Evolutionary conservation across 2,113 vertebrate species (phyloP), one percentile per base, ranked within the genome.

Genomic region (Tetrax tetrax): DNA sequence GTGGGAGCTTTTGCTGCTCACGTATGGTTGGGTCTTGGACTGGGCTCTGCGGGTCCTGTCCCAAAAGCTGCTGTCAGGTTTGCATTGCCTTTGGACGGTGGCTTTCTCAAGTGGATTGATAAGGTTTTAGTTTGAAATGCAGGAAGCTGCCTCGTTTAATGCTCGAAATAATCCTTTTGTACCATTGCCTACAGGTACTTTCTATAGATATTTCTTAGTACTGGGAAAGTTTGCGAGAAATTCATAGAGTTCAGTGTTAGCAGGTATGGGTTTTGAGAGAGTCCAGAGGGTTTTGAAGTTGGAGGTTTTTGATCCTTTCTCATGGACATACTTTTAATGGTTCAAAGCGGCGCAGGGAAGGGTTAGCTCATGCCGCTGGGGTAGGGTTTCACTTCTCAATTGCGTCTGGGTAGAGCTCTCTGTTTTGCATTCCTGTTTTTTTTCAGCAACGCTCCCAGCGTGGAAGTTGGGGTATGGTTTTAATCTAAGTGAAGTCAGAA

Each of bases 381-480:
- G 22, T 97, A 96, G 63, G 54, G 53, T 98, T 97, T 95, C 89
- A 89, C 53, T 92, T 96, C 91, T 80, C 89, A 95, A 70, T 93
- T 97, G 94, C 78, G 65, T 93, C 75, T 91, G 76, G 22, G 82
- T 96, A 86, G 75, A 92, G 66, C 83, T 31, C 79, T 89, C 8
- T 63, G 60, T 74, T 97, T 89, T 93, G 69, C 64, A 86, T 95
- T 88, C 93, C 71, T 94, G 45, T 45, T 95, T 93, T 92, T 92
- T 93, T 96, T 64, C 90, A 94, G 96, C 92, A 77, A 7, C 10
- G 12, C 87, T 86, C 61, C 57, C 94, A 84, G 74, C 65, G 25
- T 96, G 85, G 79, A 97, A 95, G 71, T 85, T 61, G 64, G 70
- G 47, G 66, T 90, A 97, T 97, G 96, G 94, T 97, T 98, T 97